Conservation (phyloP, 1,140 invertebrate genomes). For the Ceratoteleas bidentatus region DNA sequence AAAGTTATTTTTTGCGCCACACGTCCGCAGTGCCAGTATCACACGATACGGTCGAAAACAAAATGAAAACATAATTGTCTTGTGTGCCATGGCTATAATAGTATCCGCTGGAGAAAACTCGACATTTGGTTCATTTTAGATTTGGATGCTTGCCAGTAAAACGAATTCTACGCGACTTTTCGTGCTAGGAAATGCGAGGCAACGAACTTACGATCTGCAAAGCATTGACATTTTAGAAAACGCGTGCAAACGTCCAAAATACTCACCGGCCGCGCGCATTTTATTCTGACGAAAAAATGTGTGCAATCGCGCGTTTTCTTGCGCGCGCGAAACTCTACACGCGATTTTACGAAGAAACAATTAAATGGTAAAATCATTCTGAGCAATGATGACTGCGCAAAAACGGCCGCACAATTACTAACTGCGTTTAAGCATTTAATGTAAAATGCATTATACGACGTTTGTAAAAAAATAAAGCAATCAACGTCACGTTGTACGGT, state of each 20-base stretch:
- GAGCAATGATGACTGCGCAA: conserved; percentile 29
- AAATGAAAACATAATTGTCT: conserved; percentile 67
- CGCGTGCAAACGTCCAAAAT: no score
- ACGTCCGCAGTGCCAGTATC: conserved; percentile 28
- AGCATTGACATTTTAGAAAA: conserved; percentile 63
- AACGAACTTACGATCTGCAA: conserved; percentile 65
- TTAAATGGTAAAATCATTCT: conserved; percentile 38
- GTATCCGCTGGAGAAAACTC: conserved; percentile 64
- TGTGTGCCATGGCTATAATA: conserved; percentile 64
- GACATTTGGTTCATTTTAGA: conserved; percentile 69
- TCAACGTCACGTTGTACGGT: conserved; percentile 32
- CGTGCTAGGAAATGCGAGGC: conserved; percentile 65
- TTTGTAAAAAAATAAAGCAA: conserved; percentile 37
- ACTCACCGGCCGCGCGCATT: not conserved
- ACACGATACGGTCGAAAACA: conserved; percentile 16
- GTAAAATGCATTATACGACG: conserved; percentile 37
- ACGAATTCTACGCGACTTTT: conserved; percentile 65
- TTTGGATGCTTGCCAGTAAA: conserved; percentile 60
- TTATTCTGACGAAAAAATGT: conserved; percentile 11
- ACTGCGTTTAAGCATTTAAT: conserved; percentile 39
- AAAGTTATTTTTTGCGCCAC: no score
- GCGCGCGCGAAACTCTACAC: not conserved
- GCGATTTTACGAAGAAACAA: conserved; percentile 33
- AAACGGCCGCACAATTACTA: conserved; percentile 41
- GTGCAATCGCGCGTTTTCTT: conserved; percentile 21